These are phyloP conservation scores for Serinus canaria DNA, from an alignment of 2,113 vertebrate genomes.

Conservation along the genomic window DNA sequence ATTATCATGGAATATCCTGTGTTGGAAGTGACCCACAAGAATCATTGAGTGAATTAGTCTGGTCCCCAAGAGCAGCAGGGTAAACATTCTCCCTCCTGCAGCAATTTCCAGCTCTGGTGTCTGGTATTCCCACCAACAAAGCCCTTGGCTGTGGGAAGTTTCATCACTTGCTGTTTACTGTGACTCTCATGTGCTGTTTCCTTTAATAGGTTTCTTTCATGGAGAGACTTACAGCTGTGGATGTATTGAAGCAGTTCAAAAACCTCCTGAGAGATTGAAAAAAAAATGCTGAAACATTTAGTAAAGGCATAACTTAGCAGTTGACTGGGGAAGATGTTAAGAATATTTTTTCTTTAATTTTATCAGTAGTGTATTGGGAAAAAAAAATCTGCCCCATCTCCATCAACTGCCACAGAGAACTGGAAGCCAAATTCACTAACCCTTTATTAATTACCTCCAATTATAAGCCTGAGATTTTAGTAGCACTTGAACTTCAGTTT, in stretches of 20 bases:
- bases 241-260: background rate
- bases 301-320: background rate
- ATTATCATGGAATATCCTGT: background rate
- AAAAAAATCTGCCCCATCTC: background rate
- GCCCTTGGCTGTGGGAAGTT: background rate
- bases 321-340: background rate
- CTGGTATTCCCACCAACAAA: background rate
- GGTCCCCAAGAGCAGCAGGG: background rate
- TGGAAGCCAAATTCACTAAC: background rate
- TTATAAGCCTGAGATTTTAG: background rate
- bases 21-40: background rate
- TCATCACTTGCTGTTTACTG: background rate
- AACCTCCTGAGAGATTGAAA: background rate
- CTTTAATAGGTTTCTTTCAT: background rate
- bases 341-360: background rate
- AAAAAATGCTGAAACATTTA: background rate
- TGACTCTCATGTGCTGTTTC: background rate
- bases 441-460: background rate
- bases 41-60: background rate
- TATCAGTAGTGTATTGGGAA: background rate
- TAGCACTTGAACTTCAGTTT: background rate
- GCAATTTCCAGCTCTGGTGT: background rate
- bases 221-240: background rate
- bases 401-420: background rate
- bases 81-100: background rate